Evolutionary conservation across 2,797 vertebrate species (phyloP).

Genomic region (Enteromius mattozi): DNA sequence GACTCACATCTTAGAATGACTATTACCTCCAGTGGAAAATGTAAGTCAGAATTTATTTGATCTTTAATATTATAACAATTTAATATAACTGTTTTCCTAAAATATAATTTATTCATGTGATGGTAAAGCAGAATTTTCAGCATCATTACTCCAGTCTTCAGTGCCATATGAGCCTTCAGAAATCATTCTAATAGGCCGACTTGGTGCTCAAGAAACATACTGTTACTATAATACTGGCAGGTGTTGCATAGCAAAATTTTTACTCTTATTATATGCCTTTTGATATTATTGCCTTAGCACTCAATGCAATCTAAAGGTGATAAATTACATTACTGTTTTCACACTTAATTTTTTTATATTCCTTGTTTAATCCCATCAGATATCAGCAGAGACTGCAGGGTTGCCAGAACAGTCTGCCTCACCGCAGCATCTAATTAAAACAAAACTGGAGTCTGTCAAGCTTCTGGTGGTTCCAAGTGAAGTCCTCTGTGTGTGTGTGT

Average conservation of each 20-base stretch:
- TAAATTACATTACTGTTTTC: neutral
- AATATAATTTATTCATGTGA: neutral
- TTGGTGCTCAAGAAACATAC: neutral
- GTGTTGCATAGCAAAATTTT: neutral
- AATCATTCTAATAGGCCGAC: neutral
- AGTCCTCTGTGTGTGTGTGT: slow-evolving; percentile 6
- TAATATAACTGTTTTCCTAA: neutral
- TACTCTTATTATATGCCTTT: neutral
- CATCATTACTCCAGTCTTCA: neutral
- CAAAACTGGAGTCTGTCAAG: slow-evolving; percentile 29
- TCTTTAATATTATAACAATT: neutral
- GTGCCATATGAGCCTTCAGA: neutral
- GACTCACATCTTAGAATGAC: neutral
- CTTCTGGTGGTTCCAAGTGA: slow-evolving; percentile 12
- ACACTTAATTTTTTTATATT: neutral
- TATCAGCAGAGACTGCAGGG: slow-evolving; percentile 3
- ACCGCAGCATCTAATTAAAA: slow-evolving; percentile 36
- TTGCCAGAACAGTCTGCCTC: slow-evolving; percentile 19
- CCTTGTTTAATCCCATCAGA: slow-evolving; percentile 13
- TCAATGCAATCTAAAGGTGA: slow-evolving; percentile 3
- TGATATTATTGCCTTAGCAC: neutral
- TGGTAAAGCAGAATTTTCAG: neutral
- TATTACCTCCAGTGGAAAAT: neutral
- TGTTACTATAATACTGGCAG: neutral
- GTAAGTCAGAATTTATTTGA: neutral